phyloP scores from a whole-genome alignment of 2,888 invertebrate genomes.

The Microctonus hyperodae region DNA sequence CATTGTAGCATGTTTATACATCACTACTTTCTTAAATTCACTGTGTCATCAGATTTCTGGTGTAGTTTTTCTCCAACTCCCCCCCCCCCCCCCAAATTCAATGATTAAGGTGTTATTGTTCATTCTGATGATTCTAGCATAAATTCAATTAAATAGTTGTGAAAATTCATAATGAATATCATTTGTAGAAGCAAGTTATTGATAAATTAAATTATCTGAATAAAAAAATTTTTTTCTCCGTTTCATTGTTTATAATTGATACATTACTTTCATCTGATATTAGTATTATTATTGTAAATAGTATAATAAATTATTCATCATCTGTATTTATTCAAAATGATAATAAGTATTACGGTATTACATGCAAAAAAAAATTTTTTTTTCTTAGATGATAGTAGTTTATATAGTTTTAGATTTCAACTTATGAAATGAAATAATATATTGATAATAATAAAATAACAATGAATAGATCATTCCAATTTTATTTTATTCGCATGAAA shows the following conservation, averaged over 20 bases:
- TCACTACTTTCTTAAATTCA: neutral
- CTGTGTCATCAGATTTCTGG: too few relatives aligned
- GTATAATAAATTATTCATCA: neutral
- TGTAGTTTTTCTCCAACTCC: too few relatives aligned
- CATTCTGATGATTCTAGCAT: too few relatives aligned
- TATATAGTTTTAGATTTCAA: neutral
- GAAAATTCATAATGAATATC: neutral
- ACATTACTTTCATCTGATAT: neutral
- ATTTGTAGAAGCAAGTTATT: neutral
- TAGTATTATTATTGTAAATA: neutral
- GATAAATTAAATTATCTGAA: too few relatives aligned
- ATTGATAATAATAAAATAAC: neutral
- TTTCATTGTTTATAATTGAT: neutral
- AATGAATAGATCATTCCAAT: neutral
- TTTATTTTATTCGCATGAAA: neutral
- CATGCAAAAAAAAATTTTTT: neutral
- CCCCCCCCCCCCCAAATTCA: too few relatives aligned
- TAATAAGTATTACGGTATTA: neutral
- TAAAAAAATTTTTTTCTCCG: neutral
- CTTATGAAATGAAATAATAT: neutral
- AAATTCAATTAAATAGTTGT: too few relatives aligned
- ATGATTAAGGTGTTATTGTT: too few relatives aligned
- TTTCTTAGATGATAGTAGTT: neutral
- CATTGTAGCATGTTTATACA: neutral
- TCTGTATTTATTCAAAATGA: neutral